Conservation (phyloP, 2,888 invertebrate species). For the Rhamphomyia laevipes region DNA sequence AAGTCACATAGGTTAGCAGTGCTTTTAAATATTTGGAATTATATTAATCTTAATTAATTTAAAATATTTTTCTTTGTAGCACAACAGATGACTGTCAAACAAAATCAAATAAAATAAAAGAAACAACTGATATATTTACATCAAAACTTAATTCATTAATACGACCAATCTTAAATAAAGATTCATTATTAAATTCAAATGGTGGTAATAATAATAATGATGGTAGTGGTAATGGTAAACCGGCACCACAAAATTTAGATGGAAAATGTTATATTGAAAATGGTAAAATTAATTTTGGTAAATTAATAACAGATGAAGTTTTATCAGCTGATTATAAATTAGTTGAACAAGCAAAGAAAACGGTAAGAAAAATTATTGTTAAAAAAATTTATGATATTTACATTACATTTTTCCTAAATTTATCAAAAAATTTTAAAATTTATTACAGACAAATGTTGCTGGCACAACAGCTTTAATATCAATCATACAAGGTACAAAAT, state of each 20-base stretch:
- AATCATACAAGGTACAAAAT: constrained; percentile 63
- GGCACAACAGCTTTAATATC: constrained; percentile 91
- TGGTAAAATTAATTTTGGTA: constrained; percentile 67
- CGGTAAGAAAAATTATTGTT: constrained; percentile 26
- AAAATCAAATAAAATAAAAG: constrained; percentile 40
- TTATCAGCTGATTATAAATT: constrained; percentile 70
- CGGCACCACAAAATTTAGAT: constrained; percentile 28
- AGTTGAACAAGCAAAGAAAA: constrained; percentile 71
- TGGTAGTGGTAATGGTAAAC: constrained; percentile 15
- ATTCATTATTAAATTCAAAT: constrained; percentile 27
- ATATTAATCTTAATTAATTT: neutral
- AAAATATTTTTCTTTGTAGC: constrained; percentile 26
- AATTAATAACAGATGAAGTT: constrained; percentile 76
- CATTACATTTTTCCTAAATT: no score
- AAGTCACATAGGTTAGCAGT: constrained; percentile 27
- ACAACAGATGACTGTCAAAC: constrained; percentile 46
- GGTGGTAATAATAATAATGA: constrained; percentile 21
- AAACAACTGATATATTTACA: constrained; percentile 31
- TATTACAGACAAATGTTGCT: constrained; percentile 48
- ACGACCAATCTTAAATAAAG: constrained; percentile 21
- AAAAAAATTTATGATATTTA: no score
- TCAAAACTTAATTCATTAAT: constrained; percentile 32
- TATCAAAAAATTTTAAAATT: neutral
- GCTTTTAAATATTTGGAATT: neutral
- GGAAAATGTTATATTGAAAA: constrained; percentile 57